These are phyloP conservation scores for Calameuta filiformis DNA, from an alignment of 2,888 invertebrate genomes.

Conservation along the genomic window DNA sequence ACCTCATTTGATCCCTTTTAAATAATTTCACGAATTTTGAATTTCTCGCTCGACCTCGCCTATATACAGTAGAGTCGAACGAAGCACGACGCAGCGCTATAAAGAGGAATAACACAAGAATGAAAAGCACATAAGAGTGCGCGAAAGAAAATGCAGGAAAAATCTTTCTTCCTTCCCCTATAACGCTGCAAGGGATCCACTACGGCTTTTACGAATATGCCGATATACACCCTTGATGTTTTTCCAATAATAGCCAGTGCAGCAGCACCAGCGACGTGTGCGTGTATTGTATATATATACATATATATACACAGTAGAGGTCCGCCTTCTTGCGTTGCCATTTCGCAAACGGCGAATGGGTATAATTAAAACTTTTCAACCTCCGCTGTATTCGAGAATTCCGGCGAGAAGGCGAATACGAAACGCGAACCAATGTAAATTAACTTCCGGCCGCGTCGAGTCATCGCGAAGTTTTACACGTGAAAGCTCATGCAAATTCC, in stretches of 20 bases:
- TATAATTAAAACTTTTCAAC: conserved; percentile 16
- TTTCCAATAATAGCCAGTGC: conserved; percentile 30
- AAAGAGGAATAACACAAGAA: conserved; percentile 5
- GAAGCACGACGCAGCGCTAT: neutral
- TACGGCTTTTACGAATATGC: conserved; percentile 23
- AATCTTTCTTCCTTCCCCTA: neutral
- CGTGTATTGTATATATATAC: no score
- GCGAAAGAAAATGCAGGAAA: conserved; percentile 21
- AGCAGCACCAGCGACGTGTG: no score
- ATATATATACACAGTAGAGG: no score
- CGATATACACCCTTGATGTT: conserved; percentile 23
- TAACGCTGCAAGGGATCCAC: neutral
- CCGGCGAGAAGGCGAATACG: no score
- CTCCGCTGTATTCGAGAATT: neutral
- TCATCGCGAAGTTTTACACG: no score
- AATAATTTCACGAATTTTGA: no score
- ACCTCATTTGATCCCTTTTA: no score
- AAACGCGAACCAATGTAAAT: no score
- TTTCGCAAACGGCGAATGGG: neutral
- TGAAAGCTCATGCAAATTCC: no score
- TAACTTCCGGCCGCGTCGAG: no score
- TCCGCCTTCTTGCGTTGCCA: no score
- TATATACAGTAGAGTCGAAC: conserved; percentile 2
- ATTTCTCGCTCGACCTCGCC: no score
- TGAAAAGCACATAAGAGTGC: conserved; percentile 12